Conservation (phyloP, 2,113 vertebrate genomes). For the Vidua chalybeata region DNA sequence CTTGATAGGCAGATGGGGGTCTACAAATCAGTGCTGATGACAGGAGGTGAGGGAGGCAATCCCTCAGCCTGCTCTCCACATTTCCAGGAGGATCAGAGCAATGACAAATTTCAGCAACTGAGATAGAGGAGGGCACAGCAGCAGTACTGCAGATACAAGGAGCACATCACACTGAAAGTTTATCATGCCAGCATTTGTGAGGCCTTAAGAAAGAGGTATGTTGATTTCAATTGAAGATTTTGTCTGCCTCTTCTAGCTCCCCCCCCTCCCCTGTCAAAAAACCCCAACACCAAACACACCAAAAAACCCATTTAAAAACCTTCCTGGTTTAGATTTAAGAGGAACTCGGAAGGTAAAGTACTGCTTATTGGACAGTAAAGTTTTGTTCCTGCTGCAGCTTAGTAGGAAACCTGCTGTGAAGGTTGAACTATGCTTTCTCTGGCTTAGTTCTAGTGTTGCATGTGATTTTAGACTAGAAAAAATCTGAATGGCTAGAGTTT, state of each 20-base stretch:
- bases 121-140: not conserved
- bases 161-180: not conserved
- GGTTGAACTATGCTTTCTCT: not conserved
- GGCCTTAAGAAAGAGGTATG: not conserved
- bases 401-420: not conserved
- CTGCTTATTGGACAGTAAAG: not conserved
- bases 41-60: not conserved
- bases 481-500: not conserved
- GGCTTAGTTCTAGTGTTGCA: not conserved
- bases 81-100: not conserved
- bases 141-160: not conserved
- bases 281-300: not conserved
- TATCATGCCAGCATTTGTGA: not conserved
- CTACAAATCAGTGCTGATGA: not conserved
- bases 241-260: not conserved
- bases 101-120: not conserved
- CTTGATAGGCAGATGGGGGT: not conserved
- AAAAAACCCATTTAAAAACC: not conserved
- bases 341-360: not conserved
- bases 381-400: not conserved
- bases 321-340: not conserved
- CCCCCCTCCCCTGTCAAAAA: fast-evolving
- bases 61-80: not conserved
- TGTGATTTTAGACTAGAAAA: not conserved
- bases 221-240: not conserved